Conservation (phyloP, 1,140 invertebrate genomes). For the Neodiprion pinetum region DNA sequence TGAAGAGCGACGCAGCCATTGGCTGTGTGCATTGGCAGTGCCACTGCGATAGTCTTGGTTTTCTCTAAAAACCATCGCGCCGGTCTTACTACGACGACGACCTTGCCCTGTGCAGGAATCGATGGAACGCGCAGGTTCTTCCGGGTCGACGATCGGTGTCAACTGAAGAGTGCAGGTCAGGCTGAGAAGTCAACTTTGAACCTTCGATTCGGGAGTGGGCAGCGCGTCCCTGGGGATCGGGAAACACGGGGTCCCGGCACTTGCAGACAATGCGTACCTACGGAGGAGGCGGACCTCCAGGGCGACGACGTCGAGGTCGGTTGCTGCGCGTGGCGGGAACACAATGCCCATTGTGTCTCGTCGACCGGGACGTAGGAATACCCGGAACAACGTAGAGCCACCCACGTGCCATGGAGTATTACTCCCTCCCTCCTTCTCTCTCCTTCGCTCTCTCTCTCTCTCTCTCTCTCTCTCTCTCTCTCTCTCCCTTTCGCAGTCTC, state of each 20-base stretch:
- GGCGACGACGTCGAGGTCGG: not conserved
- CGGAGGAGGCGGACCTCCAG: slow-evolving; percentile 15
- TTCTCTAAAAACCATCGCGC: too few relatives aligned
- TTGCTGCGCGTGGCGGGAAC: slow-evolving; percentile 57
- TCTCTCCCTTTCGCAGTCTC: not conserved
- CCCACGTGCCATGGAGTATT: not conserved
- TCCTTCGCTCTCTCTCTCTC: not conserved
- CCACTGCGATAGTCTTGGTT: too few relatives aligned
- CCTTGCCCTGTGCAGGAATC: too few relatives aligned
- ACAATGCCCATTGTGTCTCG: slow-evolving; percentile 60
- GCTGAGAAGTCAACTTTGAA: too few relatives aligned
- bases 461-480: not conserved
- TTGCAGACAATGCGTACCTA: slow-evolving; percentile 27
- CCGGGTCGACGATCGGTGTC: too few relatives aligned
- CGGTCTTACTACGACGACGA: too few relatives aligned
- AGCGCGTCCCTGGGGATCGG: not conserved
- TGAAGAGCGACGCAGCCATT: too few relatives aligned
- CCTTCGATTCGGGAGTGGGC: not conserved
- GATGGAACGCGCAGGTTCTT: too few relatives aligned
- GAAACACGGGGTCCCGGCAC: not conserved
- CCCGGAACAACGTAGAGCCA: not conserved
- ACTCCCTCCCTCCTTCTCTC: slow-evolving; percentile 8
- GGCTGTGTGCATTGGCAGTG: too few relatives aligned
- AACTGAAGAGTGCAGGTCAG: too few relatives aligned
- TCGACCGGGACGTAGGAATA: not conserved